Percentiles rank a stretch among this genome's conserved stretches.
Evolutionary conservation across 2,888 invertebrate species (phyloP).

Genomic region (Dolichopus griseipennis): DNA sequence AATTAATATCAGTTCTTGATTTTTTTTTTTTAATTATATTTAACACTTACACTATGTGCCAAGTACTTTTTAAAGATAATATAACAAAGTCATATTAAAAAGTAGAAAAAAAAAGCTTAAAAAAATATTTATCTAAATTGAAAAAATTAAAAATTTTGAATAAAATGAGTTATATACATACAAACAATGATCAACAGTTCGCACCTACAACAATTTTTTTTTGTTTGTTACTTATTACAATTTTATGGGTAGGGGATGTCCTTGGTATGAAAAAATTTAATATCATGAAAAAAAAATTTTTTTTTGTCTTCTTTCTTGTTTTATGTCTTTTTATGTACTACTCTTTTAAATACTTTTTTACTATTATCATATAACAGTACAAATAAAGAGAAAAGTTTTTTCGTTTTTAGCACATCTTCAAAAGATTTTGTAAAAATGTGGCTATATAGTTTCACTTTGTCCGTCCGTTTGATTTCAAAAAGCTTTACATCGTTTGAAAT

Average conservation of each 20-base stretch:
- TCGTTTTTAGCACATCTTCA: no score
- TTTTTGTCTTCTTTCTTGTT: neutral
- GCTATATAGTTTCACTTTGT: no score
- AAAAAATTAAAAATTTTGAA: neutral
- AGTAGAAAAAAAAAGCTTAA: neutral
- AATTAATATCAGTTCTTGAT: neutral
- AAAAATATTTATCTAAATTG: neutral
- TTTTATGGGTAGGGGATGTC: constrained; percentile 10
- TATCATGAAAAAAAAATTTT: neutral
- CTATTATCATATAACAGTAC: no score
- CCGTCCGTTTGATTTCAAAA: no score
- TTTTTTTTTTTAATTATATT: no score
- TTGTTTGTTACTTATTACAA: neutral
- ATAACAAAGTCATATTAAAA: neutral
- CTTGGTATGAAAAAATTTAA: neutral
- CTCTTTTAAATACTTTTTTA: neutral
- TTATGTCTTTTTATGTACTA: neutral
- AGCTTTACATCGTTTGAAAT: no score
- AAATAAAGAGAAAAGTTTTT: no score
- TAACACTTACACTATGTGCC: neutral
- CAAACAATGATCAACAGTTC: neutral
- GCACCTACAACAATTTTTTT: constrained; percentile 1
- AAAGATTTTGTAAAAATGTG: no score
- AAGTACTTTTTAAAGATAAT: neutral
- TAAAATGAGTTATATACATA: neutral